Evolutionary conservation across 2,888 invertebrate genomes (phyloP).

Genomic region (Nesidiocoris tenuis): DNA sequence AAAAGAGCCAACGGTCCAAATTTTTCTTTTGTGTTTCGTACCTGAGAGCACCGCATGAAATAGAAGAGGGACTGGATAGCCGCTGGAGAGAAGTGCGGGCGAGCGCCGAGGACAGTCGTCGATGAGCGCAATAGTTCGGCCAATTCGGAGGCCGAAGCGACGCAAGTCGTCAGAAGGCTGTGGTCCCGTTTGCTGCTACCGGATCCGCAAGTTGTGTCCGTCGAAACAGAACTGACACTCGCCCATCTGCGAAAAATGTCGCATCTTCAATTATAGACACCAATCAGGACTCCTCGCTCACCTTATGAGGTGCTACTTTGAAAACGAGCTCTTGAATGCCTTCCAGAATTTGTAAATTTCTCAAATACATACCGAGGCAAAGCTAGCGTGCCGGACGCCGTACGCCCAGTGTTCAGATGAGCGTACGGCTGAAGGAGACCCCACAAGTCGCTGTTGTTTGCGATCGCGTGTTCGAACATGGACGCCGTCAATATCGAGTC

Average conservation of each 20-base stretch:
- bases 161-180: constrained; percentile 80
- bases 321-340: too few relatives aligned
- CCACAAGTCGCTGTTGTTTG: constrained; percentile 85
- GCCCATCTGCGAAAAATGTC: constrained; percentile 64
- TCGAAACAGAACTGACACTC: constrained; percentile 49
- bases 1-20: too few relatives aligned
- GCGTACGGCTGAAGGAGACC: constrained; percentile 87
- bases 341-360: too few relatives aligned
- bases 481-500: constrained; percentile 72
- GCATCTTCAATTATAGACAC: too few relatives aligned
- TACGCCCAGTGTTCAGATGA: constrained; percentile 83
- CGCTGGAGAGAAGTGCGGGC: constrained; percentile 51
- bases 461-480: constrained; percentile 78
- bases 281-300: too few relatives aligned
- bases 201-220: constrained; percentile 47
- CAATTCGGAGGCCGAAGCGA: constrained; percentile 77
- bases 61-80: constrained; percentile 82
- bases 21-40: too few relatives aligned
- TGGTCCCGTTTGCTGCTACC: constrained; percentile 61
- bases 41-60: constrained; percentile 88
- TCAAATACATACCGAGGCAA: constrained; percentile 24
- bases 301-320: too few relatives aligned
- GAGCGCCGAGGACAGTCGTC: constrained; percentile 48
- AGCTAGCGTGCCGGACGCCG: constrained; percentile 69
- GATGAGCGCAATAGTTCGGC: constrained; percentile 65